A percentile compares a stretch with the other conserved stretches of the same genome.
phyloP scores from a whole-genome alignment of 2,797 vertebrate species.

The Atherinosoma microstoma region DNA sequence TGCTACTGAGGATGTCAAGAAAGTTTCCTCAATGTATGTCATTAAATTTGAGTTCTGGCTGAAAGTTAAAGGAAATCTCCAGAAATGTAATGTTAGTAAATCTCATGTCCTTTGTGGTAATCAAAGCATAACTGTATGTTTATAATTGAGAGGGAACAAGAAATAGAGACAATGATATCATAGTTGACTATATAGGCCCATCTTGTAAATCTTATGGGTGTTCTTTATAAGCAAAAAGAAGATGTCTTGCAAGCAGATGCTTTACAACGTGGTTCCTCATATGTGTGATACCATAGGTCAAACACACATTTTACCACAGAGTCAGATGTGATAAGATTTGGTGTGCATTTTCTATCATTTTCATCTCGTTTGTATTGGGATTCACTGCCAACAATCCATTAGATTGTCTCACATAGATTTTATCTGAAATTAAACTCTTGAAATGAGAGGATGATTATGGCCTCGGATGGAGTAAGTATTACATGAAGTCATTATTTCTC shows the following conservation, averaged over 20 bases:
- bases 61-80: not conserved
- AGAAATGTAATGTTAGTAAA: not conserved
- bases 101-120: not conserved
- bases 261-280: slow-evolving; percentile 22
- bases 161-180: not conserved
- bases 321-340: too few species aligned
- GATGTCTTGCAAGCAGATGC: slow-evolving; percentile 32
- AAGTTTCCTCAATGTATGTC: not conserved
- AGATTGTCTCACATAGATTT: not conserved
- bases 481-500: not conserved
- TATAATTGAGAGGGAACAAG: not conserved
- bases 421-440: not conserved
- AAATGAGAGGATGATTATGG: not conserved
- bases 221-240: not conserved
- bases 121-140: not conserved
- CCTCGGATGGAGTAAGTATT: not conserved
- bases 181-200: not conserved
- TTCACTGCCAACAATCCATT: not conserved
- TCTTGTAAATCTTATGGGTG: slow-evolving; percentile 20
- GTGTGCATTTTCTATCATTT: too few species aligned
- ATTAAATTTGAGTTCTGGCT: not conserved
- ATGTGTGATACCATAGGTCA: slow-evolving; percentile 13
- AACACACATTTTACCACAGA: not conserved
- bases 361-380: too few species aligned
- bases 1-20: not conserved